Evolutionary conservation across 2,888 invertebrate genomes (phyloP).

Genomic region (Mesorhabditis spiculigera): DNA sequence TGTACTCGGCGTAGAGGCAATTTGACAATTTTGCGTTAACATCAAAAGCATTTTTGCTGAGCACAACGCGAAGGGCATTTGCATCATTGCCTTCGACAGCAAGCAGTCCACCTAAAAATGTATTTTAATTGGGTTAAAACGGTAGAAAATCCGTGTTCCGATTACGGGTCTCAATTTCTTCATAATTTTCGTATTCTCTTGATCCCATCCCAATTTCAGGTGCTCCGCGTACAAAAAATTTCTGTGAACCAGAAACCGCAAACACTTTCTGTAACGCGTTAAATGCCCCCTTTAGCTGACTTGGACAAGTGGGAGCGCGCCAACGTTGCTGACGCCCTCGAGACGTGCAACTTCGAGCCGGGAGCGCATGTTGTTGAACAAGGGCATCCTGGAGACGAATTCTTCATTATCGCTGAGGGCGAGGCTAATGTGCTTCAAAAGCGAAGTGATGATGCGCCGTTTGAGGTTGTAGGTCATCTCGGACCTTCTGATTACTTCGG

Average conservation of each 20-base stretch:
- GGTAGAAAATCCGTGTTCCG: too few species aligned
- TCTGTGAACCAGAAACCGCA: background rate
- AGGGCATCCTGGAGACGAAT: slow-evolving; percentile 91
- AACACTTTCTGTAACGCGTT: background rate
- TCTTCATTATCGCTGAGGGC: slow-evolving; percentile 93
- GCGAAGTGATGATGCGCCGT: slow-evolving; percentile 74
- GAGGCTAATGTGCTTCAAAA: slow-evolving; percentile 79
- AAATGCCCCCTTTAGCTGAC: slow-evolving; percentile 71
- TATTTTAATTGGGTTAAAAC: background rate
- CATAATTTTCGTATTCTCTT: too few species aligned
- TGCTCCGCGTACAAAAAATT: too few species aligned
- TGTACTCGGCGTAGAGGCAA: slow-evolving; percentile 16
- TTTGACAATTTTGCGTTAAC: slow-evolving; percentile 71
- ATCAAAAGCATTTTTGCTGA: slow-evolving; percentile 86
- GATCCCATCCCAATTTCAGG: too few species aligned
- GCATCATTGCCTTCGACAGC: slow-evolving; percentile 92
- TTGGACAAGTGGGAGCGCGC: slow-evolving; percentile 98
- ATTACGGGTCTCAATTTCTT: too few species aligned
- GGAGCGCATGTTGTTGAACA: slow-evolving; percentile 93
- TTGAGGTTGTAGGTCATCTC: slow-evolving; percentile 91
- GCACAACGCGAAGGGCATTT: slow-evolving; percentile 83
- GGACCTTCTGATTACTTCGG: slow-evolving; percentile 98
- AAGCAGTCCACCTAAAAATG: slow-evolving; percentile 67
- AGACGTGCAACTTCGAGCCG: slow-evolving; percentile 87
- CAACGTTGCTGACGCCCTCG: slow-evolving; percentile 94